Conservation (phyloP, 2,888 invertebrate genomes). For the Vandiemenella viatica region DNA sequence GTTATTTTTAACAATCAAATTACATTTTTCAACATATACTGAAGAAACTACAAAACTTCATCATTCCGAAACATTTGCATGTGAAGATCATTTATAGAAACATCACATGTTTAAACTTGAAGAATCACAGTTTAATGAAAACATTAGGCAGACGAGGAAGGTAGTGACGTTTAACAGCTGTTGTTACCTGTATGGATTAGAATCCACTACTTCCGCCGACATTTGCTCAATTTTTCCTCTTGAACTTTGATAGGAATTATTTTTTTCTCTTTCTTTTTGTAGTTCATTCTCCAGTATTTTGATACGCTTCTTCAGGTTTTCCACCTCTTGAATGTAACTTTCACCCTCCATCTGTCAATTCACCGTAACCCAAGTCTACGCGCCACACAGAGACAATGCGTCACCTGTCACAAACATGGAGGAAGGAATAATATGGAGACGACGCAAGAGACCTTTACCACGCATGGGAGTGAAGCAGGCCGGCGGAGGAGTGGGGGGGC, state of each 20-base stretch:
- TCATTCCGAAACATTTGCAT: background rate
- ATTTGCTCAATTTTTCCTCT: conserved; percentile 70
- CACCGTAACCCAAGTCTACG: too few relatives aligned
- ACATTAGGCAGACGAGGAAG: background rate
- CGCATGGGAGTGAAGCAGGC: too few relatives aligned
- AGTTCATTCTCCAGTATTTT: conserved; percentile 3
- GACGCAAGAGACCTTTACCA: too few relatives aligned
- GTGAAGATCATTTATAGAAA: too few relatives aligned
- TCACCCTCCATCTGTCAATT: too few relatives aligned
- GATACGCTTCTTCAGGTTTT: conserved; percentile 1
- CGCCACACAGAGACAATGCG: too few relatives aligned
- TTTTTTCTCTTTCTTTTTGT: conserved; percentile 19
- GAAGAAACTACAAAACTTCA: background rate
- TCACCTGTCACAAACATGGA: too few relatives aligned
- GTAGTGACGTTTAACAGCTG: background rate
- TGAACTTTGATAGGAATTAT: conserved; percentile 24
- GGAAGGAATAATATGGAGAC: too few relatives aligned
- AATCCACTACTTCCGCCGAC: conserved; percentile 93
- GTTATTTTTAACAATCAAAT: conserved; percentile 1
- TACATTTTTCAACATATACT: background rate
- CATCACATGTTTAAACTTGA: too few relatives aligned
- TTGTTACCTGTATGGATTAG: conserved; percentile 87
- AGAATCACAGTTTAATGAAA: too few relatives aligned
- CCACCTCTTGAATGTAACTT: too few relatives aligned
- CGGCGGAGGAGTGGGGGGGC: too few relatives aligned